These are phyloP conservation scores for Scaptomyza caliginosa DNA, from an alignment of 2,888 invertebrate species.

Conservation along the genomic window DNA sequence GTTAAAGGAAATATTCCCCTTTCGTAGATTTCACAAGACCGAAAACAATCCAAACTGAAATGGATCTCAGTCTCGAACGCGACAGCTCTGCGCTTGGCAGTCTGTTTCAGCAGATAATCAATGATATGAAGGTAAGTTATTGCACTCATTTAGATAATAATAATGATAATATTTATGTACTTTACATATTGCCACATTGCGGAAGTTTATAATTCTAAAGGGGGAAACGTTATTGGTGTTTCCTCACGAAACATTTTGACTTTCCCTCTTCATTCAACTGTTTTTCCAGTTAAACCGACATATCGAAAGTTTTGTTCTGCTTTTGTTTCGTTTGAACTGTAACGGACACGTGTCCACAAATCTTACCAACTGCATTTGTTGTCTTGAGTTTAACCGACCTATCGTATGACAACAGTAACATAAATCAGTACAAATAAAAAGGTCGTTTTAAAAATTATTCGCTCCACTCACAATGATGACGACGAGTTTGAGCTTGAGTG, in stretches of 20 bases:
- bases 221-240: conserved; percentile 23
- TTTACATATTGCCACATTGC: neutral
- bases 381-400: conserved; percentile 3
- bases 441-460: conserved; percentile 7
- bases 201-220: conserved; percentile 27
- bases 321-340: conserved; percentile 15
- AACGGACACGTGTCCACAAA: conserved; percentile 41
- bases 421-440: conserved; percentile 24
- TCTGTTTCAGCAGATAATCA: conserved; percentile 97
- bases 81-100: conserved; percentile 96
- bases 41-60: conserved; percentile 46
- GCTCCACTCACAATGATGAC: conserved; percentile 5
- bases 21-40: neutral
- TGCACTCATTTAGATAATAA: neutral
- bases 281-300: conserved; percentile 19
- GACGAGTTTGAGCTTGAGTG: conserved; percentile 32
- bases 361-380: conserved; percentile 12
- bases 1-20: neutral
- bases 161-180: neutral
- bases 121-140: conserved; percentile 96
- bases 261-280: conserved; percentile 7
- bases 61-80: conserved; percentile 85
- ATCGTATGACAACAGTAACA: conserved; percentile 20
- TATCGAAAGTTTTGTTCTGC: conserved; percentile 35
- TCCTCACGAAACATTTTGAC: conserved; percentile 34